These are phyloP conservation scores for Lacanobia wlatinum DNA, from an alignment of 2,888 invertebrate genomes.

Conservation along the genomic window DNA sequence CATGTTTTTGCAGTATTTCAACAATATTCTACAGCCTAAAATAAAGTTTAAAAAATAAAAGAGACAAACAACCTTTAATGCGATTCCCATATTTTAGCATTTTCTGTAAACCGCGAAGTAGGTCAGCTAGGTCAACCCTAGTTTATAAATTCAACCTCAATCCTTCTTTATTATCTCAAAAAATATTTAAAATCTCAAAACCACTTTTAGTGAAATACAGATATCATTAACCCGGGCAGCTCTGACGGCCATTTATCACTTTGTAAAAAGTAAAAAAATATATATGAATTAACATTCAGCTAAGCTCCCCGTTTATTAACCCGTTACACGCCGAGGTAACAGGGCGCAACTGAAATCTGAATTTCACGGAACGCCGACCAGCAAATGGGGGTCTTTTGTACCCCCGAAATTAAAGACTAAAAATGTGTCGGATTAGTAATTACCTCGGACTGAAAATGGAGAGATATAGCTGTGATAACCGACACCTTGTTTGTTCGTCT, in stretches of 20 bases:
- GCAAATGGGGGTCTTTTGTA: conserved; percentile 69
- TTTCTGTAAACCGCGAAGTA: conserved; percentile 12
- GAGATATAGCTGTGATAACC: conserved; percentile 33
- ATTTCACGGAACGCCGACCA: conserved; percentile 71
- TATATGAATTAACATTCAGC: conserved; percentile 65
- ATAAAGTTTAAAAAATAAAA: not conserved
- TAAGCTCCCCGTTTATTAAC: conserved; percentile 69
- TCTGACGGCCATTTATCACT: conserved; percentile 43
- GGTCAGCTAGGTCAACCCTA: conserved; percentile 6
- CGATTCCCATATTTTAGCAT: conserved; percentile 10
- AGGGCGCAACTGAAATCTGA: conserved; percentile 74
- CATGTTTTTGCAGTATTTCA: not conserved
- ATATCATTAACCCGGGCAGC: conserved; percentile 50
- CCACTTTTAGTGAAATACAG: conserved; percentile 40
- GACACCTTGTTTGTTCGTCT: conserved; percentile 16
- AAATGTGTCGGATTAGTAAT: conserved; percentile 69
- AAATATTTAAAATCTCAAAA: conserved; percentile 33
- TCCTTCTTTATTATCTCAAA: conserved; percentile 18
- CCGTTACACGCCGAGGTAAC: conserved; percentile 71
- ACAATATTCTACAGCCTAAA: not conserved
- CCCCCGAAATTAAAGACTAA: conserved; percentile 67
- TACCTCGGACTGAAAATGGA: conserved; percentile 46
- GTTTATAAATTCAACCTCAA: conserved; percentile 27
- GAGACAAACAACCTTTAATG: not conserved
- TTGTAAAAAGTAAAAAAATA: conserved; percentile 44